These are phyloP conservation scores for Drosophila parvula DNA, from an alignment of 1,140 invertebrate species.

Conservation along the genomic window DNA sequence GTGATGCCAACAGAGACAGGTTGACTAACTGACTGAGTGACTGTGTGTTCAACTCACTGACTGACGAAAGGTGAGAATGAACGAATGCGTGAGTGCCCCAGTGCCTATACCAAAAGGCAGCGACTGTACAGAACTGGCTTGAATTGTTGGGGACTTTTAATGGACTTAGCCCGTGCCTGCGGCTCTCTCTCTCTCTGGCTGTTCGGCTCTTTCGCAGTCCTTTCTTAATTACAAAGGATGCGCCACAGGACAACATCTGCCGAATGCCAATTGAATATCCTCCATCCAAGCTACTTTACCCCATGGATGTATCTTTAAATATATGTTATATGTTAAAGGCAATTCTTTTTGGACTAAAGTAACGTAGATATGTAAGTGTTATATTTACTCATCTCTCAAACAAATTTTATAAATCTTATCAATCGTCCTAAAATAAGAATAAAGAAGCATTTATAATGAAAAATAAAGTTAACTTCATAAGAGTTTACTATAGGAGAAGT, in stretches of 20 bases:
- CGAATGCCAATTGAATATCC: slow-evolving; percentile 66
- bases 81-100: slow-evolving; percentile 3
- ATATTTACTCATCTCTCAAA: too few species aligned
- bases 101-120: slow-evolving; percentile 22
- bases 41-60: slow-evolving; percentile 20
- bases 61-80: slow-evolving; percentile 18
- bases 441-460: too few species aligned
- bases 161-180: slow-evolving; percentile 73
- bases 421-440: not conserved
- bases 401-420: too few species aligned
- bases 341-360: not conserved
- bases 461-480: too few species aligned
- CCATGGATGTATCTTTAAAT: not conserved
- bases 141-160: slow-evolving; percentile 62
- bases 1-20: slow-evolving; percentile 73
- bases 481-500: too few species aligned
- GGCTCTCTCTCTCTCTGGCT: slow-evolving; percentile 26
- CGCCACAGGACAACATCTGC: slow-evolving; percentile 75
- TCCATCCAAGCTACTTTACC: slow-evolving; percentile 21
- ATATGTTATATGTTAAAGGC: not conserved
- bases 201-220: slow-evolving; percentile 9
- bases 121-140: slow-evolving; percentile 61
- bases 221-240: slow-evolving; percentile 75
- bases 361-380: too few species aligned
- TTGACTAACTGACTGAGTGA: slow-evolving; percentile 58